A percentile compares a stretch with the other conserved stretches of the same genome.
Conservation (phyloP, 2,113 vertebrate species). For the Brienomyrus longianalis region DNA sequence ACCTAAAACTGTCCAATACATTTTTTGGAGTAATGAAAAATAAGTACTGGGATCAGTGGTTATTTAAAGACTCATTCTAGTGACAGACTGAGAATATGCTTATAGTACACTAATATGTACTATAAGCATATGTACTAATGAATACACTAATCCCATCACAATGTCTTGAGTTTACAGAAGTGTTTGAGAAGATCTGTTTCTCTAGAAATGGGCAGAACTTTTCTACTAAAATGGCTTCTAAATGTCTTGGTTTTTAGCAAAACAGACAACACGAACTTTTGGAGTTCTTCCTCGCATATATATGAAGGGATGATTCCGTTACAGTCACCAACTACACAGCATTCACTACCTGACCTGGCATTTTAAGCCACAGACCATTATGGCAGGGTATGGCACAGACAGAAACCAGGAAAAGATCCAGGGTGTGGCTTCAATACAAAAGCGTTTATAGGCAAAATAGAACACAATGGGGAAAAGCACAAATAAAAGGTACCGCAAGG, state of each 20-base stretch:
- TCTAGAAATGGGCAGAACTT: background rate
- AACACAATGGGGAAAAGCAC: too few species aligned
- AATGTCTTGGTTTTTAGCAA: background rate
- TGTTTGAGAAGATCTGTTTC: background rate
- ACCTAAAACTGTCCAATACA: slow-evolving; percentile 12
- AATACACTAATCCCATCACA: background rate
- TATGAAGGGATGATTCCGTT: background rate
- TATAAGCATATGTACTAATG: too few species aligned
- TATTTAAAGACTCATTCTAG: slow-evolving; percentile 3
- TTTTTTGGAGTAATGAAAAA: slow-evolving; percentile 2
- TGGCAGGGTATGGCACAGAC: too few species aligned
- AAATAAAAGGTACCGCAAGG: too few species aligned
- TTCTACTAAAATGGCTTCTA: background rate
- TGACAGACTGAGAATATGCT: background rate
- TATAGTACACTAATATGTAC: background rate
- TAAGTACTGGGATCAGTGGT: background rate
- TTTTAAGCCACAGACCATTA: background rate
- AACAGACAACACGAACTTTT: background rate
- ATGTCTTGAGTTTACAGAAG: background rate
- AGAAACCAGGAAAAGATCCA: too few species aligned
- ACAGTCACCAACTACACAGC: background rate
- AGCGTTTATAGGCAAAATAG: too few species aligned
- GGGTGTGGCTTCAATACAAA: too few species aligned
- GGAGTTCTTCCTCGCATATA: background rate
- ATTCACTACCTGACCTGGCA: background rate